Evolutionary conservation across 2,113 vertebrate genomes (phyloP).

Genomic region (Marcusenius ussheri): DNA sequence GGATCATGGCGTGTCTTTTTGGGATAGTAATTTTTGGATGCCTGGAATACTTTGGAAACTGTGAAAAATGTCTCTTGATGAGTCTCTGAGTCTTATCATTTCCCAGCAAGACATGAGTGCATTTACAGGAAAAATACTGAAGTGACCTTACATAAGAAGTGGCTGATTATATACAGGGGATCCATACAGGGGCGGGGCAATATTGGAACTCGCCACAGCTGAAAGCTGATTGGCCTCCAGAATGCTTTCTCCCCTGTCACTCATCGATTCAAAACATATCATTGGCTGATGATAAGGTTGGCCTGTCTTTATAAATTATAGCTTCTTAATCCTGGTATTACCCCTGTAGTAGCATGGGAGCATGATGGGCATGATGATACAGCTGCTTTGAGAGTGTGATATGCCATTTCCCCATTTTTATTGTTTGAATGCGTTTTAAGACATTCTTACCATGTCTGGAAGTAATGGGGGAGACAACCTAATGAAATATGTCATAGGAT

Average conservation of each 20-base stretch:
- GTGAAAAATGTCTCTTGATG: not conserved
- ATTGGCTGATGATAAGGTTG: not conserved
- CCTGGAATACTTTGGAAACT: not conserved
- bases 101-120: not conserved
- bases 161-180: not conserved
- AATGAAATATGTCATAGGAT: not conserved
- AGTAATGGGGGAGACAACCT: not conserved
- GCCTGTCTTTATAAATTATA: not conserved
- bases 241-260: not conserved
- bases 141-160: not conserved
- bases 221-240: not conserved
- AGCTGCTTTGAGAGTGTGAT: not conserved
- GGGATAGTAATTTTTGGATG: not conserved
- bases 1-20: not conserved
- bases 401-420: not conserved
- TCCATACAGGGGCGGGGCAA: not conserved
- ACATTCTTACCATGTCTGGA: not conserved
- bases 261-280: not conserved
- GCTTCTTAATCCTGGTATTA: not conserved
- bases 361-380: no score
- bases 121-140: not conserved
- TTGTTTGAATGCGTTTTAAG: not conserved
- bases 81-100: not conserved
- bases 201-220: not conserved
- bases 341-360: not conserved